phyloP scores from a whole-genome alignment of 2,113 vertebrate genomes.

The Zosterops lateralis region DNA sequence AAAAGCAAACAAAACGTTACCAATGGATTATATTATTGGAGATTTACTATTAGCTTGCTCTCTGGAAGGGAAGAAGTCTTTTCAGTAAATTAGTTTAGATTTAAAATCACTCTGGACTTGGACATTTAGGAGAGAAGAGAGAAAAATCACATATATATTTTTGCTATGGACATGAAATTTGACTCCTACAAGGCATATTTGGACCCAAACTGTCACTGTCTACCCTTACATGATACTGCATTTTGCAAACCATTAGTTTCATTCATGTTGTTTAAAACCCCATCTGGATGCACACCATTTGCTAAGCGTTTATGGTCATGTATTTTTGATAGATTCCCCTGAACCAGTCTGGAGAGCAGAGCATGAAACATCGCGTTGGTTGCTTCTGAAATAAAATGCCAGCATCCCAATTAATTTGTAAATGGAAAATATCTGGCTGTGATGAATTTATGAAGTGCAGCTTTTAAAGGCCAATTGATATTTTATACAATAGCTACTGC shows the following conservation, averaged over 20 bases:
- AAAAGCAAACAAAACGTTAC: neutral
- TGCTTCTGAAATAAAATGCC: conserved; percentile 28
- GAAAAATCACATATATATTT: neutral
- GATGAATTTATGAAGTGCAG: neutral
- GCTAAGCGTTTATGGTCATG: neutral
- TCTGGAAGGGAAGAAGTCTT: neutral
- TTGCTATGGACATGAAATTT: neutral
- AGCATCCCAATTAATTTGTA: conserved; percentile 20
- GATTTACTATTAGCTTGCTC: neutral
- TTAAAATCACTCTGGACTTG: neutral
- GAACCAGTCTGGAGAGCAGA: neutral
- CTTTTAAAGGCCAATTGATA: conserved; percentile 1
- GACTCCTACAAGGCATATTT: neutral
- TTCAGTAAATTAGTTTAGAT: neutral
- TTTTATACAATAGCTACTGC: neutral
- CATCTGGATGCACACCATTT: neutral
- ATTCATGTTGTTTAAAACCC: neutral
- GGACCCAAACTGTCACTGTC: neutral
- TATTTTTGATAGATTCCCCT: conserved; percentile 1
- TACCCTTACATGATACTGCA: neutral
- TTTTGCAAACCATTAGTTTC: neutral
- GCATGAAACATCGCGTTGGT: neutral
- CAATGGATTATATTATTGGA: neutral
- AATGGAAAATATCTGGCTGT: conserved; percentile 15
- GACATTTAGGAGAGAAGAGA: neutral